Conservation (phyloP, 2,888 invertebrate genomes). For the Lasioglossum oenotherae region DNA sequence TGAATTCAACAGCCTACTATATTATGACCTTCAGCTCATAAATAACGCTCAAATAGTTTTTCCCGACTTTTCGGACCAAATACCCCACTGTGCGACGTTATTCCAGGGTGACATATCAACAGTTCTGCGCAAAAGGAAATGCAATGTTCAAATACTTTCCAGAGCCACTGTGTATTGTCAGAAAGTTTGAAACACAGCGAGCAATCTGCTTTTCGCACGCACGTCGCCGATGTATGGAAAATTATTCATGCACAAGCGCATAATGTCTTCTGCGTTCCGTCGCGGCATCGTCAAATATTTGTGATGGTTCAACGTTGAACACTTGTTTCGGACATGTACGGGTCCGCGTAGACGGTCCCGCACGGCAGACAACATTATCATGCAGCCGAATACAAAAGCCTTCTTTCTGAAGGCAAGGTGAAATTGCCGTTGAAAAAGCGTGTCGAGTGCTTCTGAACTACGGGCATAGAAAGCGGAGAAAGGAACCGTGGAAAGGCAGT, state of each 20-base stretch:
- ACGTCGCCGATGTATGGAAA: constrained; percentile 59
- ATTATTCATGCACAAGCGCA: constrained; percentile 51
- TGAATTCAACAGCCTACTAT: too few relatives aligned
- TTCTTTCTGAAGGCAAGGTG: constrained; percentile 59
- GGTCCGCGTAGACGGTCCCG: constrained; percentile 28
- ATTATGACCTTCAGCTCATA: too few relatives aligned
- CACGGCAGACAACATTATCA: constrained; percentile 71
- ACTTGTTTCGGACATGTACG: constrained; percentile 11
- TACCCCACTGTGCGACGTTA: too few relatives aligned
- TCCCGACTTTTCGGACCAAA: too few relatives aligned
- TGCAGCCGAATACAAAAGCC: constrained; percentile 74
- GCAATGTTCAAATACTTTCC: background rate
- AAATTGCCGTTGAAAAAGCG: constrained; percentile 67
- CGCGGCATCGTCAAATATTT: constrained; percentile 14
- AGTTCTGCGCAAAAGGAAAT: too few relatives aligned
- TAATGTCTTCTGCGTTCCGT: background rate
- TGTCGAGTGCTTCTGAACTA: constrained; percentile 67
- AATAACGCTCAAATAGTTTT: too few relatives aligned
- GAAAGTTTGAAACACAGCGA: background rate
- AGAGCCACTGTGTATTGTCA: background rate
- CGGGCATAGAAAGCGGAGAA: constrained; percentile 49
- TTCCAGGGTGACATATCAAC: too few relatives aligned
- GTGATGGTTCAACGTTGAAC: background rate
- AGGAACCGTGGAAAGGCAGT: constrained; percentile 59
- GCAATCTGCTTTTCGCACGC: constrained; percentile 35